phyloP scores from a whole-genome alignment of 1,140 invertebrate species.

The Oscheius sp. region DNA sequence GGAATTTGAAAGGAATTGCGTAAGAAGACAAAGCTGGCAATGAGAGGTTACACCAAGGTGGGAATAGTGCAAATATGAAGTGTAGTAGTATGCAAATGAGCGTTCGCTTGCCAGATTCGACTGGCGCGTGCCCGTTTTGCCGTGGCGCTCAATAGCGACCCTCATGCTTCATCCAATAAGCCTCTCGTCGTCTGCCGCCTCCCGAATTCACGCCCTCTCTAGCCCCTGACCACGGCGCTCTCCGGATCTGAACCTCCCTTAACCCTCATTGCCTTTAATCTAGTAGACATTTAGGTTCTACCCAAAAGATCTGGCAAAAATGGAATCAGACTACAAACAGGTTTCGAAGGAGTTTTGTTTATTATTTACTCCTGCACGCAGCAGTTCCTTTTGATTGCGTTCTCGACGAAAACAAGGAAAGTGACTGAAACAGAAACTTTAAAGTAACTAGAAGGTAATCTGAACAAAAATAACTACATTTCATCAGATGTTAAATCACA shows the following conservation, averaged over 20 bases:
- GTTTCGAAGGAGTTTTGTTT: too few relatives aligned
- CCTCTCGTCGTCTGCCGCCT: constrained; percentile 12
- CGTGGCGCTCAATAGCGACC: constrained; percentile 14
- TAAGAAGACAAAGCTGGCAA: background rate
- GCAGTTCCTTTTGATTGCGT: too few relatives aligned
- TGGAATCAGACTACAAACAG: too few relatives aligned
- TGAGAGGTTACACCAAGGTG: background rate
- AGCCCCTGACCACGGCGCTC: background rate
- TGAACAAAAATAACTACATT: too few relatives aligned
- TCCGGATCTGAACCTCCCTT: constrained; percentile 1
- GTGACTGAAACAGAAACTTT: too few relatives aligned
- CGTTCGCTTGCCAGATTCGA: constrained; percentile 9
- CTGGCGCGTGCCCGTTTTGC: constrained; percentile 2
- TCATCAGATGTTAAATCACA: too few relatives aligned
- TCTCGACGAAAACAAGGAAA: too few relatives aligned
- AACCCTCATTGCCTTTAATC: constrained; percentile 13
- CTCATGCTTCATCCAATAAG: constrained; percentile 26
- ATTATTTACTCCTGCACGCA: too few relatives aligned
- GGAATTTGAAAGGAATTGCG: background rate
- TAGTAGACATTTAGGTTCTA: constrained; percentile 4
- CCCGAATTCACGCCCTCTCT: constrained; percentile 6
- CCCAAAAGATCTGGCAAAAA: too few relatives aligned
- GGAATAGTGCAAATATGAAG: background rate
- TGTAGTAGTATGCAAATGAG: constrained; percentile 14
- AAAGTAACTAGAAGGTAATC: too few relatives aligned